Conservation (phyloP, 2,888 invertebrate genomes). For the Orchestes rusci region DNA sequence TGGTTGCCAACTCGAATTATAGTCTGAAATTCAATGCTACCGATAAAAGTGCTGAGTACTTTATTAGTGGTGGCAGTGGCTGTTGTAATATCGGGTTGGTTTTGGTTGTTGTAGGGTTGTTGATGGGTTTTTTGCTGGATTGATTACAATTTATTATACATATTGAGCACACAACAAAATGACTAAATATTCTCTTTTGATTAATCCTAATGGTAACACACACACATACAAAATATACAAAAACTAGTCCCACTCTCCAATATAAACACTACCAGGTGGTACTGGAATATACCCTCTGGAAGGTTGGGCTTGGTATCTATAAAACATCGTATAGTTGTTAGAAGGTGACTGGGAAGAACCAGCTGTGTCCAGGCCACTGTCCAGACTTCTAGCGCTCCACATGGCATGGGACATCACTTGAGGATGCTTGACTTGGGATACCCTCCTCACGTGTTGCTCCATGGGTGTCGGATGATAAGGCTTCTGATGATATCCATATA, state of each 20-base stretch:
- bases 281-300: conserved; percentile 22
- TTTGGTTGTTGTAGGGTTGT: too few species aligned
- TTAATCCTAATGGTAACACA: too few species aligned
- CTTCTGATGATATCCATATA: conserved; percentile 11
- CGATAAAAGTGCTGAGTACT: too few species aligned
- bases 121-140: too few species aligned
- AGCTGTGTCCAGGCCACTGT: conserved; percentile 23
- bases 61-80: too few species aligned
- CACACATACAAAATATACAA: too few species aligned
- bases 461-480: conserved; percentile 11
- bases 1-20: conserved; percentile 14
- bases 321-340: conserved; percentile 23
- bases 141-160: too few species aligned
- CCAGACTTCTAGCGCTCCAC: conserved; percentile 22
- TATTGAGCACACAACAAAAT: too few species aligned
- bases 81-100: too few species aligned
- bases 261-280: conserved; percentile 22
- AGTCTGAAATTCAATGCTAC: too few species aligned
- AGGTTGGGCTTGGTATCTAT: conserved; percentile 22
- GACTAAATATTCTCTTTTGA: too few species aligned
- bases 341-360: conserved; percentile 21
- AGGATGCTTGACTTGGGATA: conserved; percentile 21
- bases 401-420: conserved; percentile 5
- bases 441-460: conserved; percentile 20
- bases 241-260: conserved; percentile 25